A percentile compares a stretch with the other conserved stretches of the same genome.
phyloP scores from a whole-genome alignment of 2,888 invertebrate genomes.

The Dermolepida albohirtum region DNA sequence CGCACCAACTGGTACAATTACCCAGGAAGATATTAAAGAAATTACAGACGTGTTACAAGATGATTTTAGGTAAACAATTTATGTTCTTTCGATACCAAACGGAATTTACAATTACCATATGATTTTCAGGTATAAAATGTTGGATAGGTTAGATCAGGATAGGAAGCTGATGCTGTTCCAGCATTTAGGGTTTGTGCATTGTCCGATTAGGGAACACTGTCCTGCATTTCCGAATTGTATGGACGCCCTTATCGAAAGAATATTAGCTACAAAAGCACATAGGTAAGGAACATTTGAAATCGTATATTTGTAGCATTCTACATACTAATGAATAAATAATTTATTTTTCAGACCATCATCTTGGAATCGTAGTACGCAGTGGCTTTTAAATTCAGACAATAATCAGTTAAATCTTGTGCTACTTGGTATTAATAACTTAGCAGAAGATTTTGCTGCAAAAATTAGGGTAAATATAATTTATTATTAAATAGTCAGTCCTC shows the following conservation, averaged over 20 bases:
- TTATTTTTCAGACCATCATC: constrained; percentile 68
- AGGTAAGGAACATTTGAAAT: constrained; percentile 13
- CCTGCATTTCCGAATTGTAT: constrained; percentile 88
- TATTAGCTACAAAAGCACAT: constrained; percentile 76
- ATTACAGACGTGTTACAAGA: constrained; percentile 92
- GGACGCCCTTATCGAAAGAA: constrained; percentile 80
- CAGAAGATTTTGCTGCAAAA: constrained; percentile 88
- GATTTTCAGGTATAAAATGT: constrained; percentile 83
- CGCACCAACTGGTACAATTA: constrained; percentile 89
- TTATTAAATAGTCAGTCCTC: too few species aligned
- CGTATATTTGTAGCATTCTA: background rate
- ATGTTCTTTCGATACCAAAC: background rate
- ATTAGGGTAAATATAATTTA: constrained; percentile 70
- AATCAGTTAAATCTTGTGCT: constrained; percentile 88
- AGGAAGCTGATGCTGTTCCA: constrained; percentile 94
- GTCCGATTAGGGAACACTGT: constrained; percentile 94
- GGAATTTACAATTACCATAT: background rate
- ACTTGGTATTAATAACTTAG: constrained; percentile 87
- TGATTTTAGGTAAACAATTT: constrained; percentile 79
- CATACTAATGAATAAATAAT: background rate
- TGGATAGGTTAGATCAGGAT: constrained; percentile 94
- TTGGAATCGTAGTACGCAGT: constrained; percentile 74
- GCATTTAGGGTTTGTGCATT: constrained; percentile 95
- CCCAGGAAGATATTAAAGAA: constrained; percentile 93
- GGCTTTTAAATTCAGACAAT: constrained; percentile 74